Evolutionary conservation across 2,888 invertebrate species (phyloP), one percentile per base, ranked within the genome.

Genomic region (Busseola fusca): DNA sequence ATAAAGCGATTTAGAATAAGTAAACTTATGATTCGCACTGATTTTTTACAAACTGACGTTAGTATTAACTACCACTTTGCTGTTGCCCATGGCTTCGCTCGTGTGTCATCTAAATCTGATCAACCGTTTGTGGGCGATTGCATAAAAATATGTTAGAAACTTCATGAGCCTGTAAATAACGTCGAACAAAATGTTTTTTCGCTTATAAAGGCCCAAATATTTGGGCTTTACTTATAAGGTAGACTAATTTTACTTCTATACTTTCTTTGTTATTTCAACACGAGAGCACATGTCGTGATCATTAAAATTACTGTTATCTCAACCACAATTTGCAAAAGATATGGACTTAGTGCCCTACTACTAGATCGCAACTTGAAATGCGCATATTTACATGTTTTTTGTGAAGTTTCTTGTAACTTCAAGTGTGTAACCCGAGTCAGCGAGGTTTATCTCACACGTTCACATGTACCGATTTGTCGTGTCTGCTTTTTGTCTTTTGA

Each of bases 401-500:
- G 74, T 81, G 70, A 80, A 72, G 79, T 85, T 83, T 83, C 82
- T 87, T 87, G 83, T 84, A 72, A 37, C 76, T 82, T 84, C 84
- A 81, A 85, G 82, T 84, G 78, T 84, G 76, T 85, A 85, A 88
- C 80, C 81, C 81, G 86, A 84, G 83, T 75, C 84, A 42, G 72
- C 40, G 66, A 57, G 70, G 73, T 82, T 91, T 92, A 91, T 92
- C 92, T 89, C 80, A 64, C 84, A 72, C 86, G 91, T 93, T 93
- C 93, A 93, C 93, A 93, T 93, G 92, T 87, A 87, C 83, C 81
- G 84, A 87, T 87, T 88, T 87, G 84, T 80, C 83, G 86, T 80
- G 90, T 90, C 92, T 92, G 93, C 86, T 90, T 91, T 91, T 88
- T 89, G 88, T 92, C 89, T 85, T 80, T 56, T 56, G 30, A 50